A percentile compares a stretch with the other conserved stretches of the same genome.
Conservation (phyloP, 2,888 invertebrate species). For the Sesamia inferens region DNA sequence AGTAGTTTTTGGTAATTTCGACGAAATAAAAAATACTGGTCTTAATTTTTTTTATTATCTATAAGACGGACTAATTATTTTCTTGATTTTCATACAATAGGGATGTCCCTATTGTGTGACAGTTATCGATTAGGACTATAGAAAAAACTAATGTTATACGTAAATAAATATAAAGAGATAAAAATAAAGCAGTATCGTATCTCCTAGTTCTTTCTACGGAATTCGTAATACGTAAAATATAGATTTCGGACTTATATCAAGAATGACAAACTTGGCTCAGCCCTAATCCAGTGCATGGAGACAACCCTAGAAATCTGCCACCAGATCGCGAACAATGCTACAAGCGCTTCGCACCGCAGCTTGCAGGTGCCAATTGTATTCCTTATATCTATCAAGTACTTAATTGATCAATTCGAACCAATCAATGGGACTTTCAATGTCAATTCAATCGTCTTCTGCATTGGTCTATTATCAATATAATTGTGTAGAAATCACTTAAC, state of each 20-base stretch:
- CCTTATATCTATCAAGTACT: slow-evolving; percentile 1
- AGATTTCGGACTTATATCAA: not conserved
- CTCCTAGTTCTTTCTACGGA: not conserved
- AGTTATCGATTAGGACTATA: too few species aligned
- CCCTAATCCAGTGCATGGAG: slow-evolving; percentile 5
- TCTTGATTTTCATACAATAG: too few species aligned
- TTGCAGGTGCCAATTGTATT: slow-evolving; percentile 15
- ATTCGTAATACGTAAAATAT: too few species aligned
- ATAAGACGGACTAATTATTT: too few species aligned
- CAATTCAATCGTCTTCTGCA: too few species aligned
- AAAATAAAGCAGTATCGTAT: not conserved
- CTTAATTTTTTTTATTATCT: too few species aligned
- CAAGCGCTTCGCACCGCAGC: slow-evolving; percentile 19
- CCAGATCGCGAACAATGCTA: slow-evolving; percentile 25
- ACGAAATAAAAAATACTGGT: too few species aligned
- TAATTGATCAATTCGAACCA: slow-evolving; percentile 26
- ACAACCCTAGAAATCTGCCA: slow-evolving; percentile 11
- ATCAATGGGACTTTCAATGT: slow-evolving; percentile 10
- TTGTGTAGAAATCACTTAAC: too few species aligned
- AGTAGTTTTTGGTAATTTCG: too few species aligned
- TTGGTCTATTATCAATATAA: not conserved
- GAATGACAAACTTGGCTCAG: not conserved
- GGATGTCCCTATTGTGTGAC: too few species aligned
- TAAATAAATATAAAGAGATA: too few species aligned
- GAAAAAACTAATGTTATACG: too few species aligned